phyloP scores from a whole-genome alignment of 2,797 vertebrate species.

The Bradypodion ventrale region DNA sequence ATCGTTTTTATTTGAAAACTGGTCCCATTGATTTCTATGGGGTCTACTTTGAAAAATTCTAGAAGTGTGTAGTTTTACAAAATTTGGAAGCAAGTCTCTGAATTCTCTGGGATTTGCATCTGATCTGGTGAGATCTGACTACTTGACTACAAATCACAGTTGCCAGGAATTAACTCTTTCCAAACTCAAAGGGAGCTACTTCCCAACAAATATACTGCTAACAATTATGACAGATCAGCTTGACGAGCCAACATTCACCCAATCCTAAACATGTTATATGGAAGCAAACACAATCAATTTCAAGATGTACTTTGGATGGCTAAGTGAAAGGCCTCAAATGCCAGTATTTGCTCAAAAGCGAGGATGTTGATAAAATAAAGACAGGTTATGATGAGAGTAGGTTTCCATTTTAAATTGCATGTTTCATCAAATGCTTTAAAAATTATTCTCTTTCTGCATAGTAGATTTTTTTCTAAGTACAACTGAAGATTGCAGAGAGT shows the following conservation, averaged over 20 bases:
- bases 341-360: not conserved
- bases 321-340: not conserved
- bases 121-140: not conserved
- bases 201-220: not conserved
- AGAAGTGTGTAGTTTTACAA: not conserved
- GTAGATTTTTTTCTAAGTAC: not conserved
- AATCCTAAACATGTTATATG: not conserved
- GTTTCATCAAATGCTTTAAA: not conserved
- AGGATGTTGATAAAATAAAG: slow-evolving; percentile 23
- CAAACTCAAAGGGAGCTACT: not conserved
- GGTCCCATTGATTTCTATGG: not conserved
- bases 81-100: not conserved
- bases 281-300: not conserved
- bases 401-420: not conserved
- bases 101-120: not conserved
- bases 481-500: not conserved
- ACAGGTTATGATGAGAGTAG: not conserved
- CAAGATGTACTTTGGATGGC: not conserved
- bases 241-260: slow-evolving; percentile 23
- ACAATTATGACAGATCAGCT: slow-evolving; percentile 3
- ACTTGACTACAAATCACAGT: not conserved
- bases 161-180: not conserved
- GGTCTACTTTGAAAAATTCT: not conserved
- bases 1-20: not conserved
- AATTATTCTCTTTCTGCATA: not conserved